Evolutionary conservation across 2,797 vertebrate genomes (phyloP), one percentile per base, ranked within the genome.

Genomic region (Gorsachius magnificus): DNA sequence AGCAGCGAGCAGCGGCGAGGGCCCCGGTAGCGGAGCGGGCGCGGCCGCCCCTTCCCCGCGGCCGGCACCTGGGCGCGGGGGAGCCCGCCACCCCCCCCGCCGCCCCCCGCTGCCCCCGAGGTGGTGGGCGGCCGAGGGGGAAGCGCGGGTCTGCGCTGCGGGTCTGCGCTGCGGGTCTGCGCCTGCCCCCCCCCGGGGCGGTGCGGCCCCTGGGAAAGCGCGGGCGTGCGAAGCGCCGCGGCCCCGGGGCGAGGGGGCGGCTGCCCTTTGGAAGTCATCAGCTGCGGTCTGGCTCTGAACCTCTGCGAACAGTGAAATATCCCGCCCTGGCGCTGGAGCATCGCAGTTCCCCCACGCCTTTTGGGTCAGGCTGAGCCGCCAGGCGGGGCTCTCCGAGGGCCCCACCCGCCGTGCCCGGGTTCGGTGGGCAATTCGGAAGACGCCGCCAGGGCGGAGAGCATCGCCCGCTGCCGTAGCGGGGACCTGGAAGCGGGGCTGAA

Each of bases 231-330:
- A 4, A 29, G 13, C 25, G 29, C 33, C 6, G 53, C 15, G 4
- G 20, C 25, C 26, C 45, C 17, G 26, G 15, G n/a, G 13, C 16
- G 33, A 26, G 25, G 9, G 22, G 13, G 15, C 2, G 51, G 48
- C 68, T 25, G 54, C 78, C 11, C 31, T 3, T 35, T 11, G 22
- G 25, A 38, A 24, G 7, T 4, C 1, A 1, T 1, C 11, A 60
- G 13, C 50, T 28, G 56, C 15, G 13, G n/a, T 28, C 14, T 3
- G 26, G 35, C 22, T 20, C 33, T 15, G 36, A 58, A 16, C 6
- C 36, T 17, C 41, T 21, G 36, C 36, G 36, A 10, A 25, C 1
- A 16, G 41, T 4, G 75, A 16, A 54, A 35, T 7, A n/a, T 18
- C 13, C n/a, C 16, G 46, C n/a, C 6, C 20, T 22, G 5, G 31